Evolutionary conservation across 2,113 vertebrate genomes (phyloP), one percentile per base, ranked within the genome.

Genomic region (Synodontis membranacea): DNA sequence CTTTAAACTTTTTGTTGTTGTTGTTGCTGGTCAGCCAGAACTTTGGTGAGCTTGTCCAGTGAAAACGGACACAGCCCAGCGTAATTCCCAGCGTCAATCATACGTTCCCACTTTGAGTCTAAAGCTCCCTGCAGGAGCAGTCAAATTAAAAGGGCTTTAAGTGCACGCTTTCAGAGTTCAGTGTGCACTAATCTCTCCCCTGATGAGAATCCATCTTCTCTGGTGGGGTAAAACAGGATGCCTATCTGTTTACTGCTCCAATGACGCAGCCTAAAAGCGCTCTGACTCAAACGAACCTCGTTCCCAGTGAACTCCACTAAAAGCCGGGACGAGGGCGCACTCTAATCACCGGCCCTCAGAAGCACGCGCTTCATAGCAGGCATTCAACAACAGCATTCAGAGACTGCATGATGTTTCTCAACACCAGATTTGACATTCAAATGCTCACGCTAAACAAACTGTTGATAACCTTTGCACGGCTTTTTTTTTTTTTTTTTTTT

Each of bases 181-280:
- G 19, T 19, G 39, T 62, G 58, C 58, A 5, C 28, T 82, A 82
- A 48, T 82, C 58, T 64, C 58, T 82, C 80, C 56, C 39, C 80
- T 31, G 56, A 82, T 46, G 56, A 82, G 58, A 82, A 21, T 4
- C 39, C 6, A 0, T 46, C 58, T 21, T 46, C 17, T 37, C 23
- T 8, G 37, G 12, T 14, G 3, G 23, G 44, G 15, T n/a, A 58
- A 81, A 81, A 81, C 10, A 81, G 25, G 37, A 60, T 37, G 21
- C 12, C 54, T 15, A 1, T 60, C 37, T 81, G 11, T n/a, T n/a
- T 21, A 31, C 39, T 81, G 21, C 54, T 39, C 2, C 15, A 1
- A 23, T 44, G 37, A 60, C 80, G 37, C 5, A 0, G 39, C 39
- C 39, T n/a, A 64, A 82, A 82, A 31, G 28, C 8, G 39, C 25